Base-by-base conservation (phyloP, 1,140 invertebrate genomes). In the Drosophila pruinosa region DNA sequence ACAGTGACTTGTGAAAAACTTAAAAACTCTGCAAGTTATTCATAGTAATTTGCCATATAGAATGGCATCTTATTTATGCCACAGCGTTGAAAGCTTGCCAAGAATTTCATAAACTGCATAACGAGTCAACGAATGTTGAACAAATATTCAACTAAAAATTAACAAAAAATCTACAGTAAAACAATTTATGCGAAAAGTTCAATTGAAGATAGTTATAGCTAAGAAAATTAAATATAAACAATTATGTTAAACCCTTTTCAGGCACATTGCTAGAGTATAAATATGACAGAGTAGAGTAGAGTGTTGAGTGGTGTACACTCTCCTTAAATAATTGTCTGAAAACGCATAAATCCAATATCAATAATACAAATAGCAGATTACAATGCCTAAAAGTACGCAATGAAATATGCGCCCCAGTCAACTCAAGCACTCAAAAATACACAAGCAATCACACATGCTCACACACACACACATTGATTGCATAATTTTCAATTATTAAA, bases 401-500 rank as follows among this genome's bases (percentile, higher is more conserved):
- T 72, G 54, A 72, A 72, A 58, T 72, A 72, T 72, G 59, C 61
- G 52, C 43, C 52, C 68, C 26, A 65, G 52, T 58, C 69, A 72
- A 58, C 53, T 36, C 22, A 67, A 45, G 69, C 69, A 65, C 68
- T 71, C 36, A 19, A 41, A 15, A n/a, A n/a, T n/a, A 22, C 15
- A 34, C 21, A 53, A n/a, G n/a, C n/a, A n/a, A n/a, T n/a, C 47
- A 26, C 31, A 61, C 43, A 24, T 19, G 47, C 19, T n/a, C 17
- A 50, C 34, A 26, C 15, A 64, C 36, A 57, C 19, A 47, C 41
- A 41, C 72, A 79, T 80, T 67, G 65, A 78, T 88, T 88, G 78
- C 78, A 81, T 78, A 82, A 82, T 75, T 68, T 83, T 78, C 81
- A 83, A 86, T 82, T 88, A 78, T 76, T 86, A 77, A 77, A 77